These are phyloP conservation scores for Drosophila subpulchrella DNA, from an alignment of 1,140 invertebrate genomes.

Conservation along the genomic window DNA sequence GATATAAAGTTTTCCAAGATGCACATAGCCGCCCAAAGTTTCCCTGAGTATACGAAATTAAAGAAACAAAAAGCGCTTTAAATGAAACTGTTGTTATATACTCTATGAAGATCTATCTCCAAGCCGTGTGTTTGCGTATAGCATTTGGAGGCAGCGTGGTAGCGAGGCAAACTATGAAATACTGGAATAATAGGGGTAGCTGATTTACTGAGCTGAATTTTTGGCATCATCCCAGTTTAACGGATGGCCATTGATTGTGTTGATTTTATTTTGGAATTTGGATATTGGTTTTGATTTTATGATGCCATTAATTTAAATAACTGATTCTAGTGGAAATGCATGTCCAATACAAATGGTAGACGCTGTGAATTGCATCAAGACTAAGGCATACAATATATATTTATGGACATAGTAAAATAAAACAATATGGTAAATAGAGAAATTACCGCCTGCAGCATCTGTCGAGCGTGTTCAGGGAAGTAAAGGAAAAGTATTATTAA, in stretches of 20 bases:
- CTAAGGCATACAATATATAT: slow-evolving; percentile 41
- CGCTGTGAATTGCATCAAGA: slow-evolving; percentile 18
- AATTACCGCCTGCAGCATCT: slow-evolving; percentile 84
- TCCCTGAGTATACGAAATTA: slow-evolving; percentile 36
- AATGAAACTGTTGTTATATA: slow-evolving; percentile 28
- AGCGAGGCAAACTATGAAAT: slow-evolving; percentile 11
- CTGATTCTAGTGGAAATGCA: slow-evolving; percentile 26
- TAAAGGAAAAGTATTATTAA: slow-evolving; percentile 70
- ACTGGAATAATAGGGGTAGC: slow-evolving; percentile 10
- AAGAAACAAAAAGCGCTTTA: slow-evolving; percentile 34
- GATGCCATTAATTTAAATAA: slow-evolving; percentile 12
- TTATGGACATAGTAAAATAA: slow-evolving; percentile 25
- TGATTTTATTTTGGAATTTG: slow-evolving; percentile 57
- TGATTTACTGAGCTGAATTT: not conserved
- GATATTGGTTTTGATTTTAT: slow-evolving; percentile 5
- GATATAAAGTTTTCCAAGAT: slow-evolving; percentile 25
- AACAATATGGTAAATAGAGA: slow-evolving; percentile 39
- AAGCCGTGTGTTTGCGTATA: slow-evolving; percentile 13
- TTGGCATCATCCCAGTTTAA: not conserved
- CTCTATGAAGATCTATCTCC: not conserved
- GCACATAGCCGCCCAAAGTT: slow-evolving; percentile 16
- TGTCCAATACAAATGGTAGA: slow-evolving; percentile 15
- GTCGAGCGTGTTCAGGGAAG: slow-evolving; percentile 73
- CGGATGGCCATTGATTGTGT: slow-evolving; percentile 15
- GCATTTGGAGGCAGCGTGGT: not conserved